Base-by-base conservation (phyloP, 2,888 invertebrate species). In the Stenodema calcarata region DNA sequence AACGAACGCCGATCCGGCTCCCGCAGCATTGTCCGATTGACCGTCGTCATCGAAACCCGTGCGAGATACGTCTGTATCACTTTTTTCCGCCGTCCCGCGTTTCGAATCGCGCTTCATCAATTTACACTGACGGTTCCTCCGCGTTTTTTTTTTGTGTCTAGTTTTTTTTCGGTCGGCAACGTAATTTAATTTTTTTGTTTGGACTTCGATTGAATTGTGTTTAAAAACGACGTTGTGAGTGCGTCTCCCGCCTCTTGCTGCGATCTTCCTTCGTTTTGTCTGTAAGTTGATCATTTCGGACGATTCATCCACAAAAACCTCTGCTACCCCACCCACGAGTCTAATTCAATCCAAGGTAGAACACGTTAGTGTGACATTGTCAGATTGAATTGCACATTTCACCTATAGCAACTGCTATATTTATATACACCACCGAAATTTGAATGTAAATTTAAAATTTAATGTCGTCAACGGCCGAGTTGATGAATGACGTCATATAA, bases 21-120 rank as follows among this genome's bases (percentile, higher is more conserved):
- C 62, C n/a, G 18, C 47, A 84, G 84, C 84, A 84, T 84, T 84
- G 84, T 84, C 84, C 84, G 84, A 70, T 84, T 30, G 84, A 73
- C 84, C 84, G 73, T 28, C 80, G 70, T 44, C 54, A 47, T 54
- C 28, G 80, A 23, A 23, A 28, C 50, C 7, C 0, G 54, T 30
- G 50, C 54, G 80, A 1, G 18, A 54, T 27, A 28, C 80, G 28
- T 41, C 27, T 50, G n/a, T 4, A 62, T 6, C 23, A 18, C 1
- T 62, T 62, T 30, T 30, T 35, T 30, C 73, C 73, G 73, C 41
- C 80, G 30, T 79, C 44, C 27, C 79, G 79, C 80, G 80, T 50
- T 42, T 35, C 62, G 69, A 41, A 73, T 18, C 73, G 30, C 73
- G 73, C 35, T 35, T 35, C 28, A 35, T 73, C 35, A n/a, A 30